These are phyloP conservation scores for Ctenodactylus gundi DNA, from an alignment of 2,113 vertebrate species.

Conservation along the genomic window DNA sequence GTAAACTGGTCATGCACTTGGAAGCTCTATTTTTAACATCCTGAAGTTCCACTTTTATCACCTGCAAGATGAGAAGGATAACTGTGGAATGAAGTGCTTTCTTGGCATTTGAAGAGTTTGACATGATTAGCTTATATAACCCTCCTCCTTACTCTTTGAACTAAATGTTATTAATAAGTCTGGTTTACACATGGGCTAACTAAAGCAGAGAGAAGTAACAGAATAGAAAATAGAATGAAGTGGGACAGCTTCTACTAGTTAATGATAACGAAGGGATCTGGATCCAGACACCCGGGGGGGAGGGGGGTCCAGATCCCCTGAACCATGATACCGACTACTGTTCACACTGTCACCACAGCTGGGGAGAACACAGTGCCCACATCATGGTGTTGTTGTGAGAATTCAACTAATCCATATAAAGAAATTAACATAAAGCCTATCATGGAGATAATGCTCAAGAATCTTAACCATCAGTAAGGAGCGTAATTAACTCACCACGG, in stretches of 20 bases:
- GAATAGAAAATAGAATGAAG: too few species aligned
- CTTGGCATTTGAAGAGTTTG: neutral
- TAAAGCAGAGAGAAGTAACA: neutral
- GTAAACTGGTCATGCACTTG: neutral
- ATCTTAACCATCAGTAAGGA: neutral
- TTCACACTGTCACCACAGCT: neutral
- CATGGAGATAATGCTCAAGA: neutral
- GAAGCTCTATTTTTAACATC: neutral
- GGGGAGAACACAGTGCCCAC: neutral
- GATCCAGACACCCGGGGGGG: neutral
- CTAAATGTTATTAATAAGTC: neutral
- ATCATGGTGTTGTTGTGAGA: neutral
- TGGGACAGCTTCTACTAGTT: neutral
- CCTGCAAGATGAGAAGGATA: neutral
- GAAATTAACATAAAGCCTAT: neutral
- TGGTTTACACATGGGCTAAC: neutral
- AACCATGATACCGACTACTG: neutral
- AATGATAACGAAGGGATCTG: neutral
- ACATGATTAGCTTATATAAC: neutral
- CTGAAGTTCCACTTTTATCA: neutral
- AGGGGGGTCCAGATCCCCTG: neutral
- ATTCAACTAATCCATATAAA: neutral
- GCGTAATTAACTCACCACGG: neutral
- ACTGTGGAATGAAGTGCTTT: too few species aligned
- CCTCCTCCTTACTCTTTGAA: neutral